These are phyloP conservation scores for Drosophila trapezifrons DNA, from an alignment of 1,140 invertebrate species.

Conservation along the genomic window DNA sequence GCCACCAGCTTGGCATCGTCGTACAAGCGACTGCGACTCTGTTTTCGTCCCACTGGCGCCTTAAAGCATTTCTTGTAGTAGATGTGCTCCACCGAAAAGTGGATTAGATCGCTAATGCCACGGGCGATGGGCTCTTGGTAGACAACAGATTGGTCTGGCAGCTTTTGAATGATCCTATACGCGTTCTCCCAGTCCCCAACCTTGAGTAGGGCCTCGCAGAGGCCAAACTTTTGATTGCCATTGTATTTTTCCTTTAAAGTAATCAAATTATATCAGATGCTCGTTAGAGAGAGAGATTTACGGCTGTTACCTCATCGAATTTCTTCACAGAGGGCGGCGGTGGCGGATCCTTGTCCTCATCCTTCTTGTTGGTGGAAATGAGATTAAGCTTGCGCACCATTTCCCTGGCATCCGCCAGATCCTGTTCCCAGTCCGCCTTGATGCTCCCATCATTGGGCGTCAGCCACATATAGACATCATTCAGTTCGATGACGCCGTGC, in stretches of 20 bases:
- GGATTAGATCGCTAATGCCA: constrained; percentile 92
- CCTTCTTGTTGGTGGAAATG: constrained; percentile 93
- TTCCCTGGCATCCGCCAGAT: constrained; percentile 93
- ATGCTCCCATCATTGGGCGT: constrained; percentile 93
- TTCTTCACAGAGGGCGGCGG: constrained; percentile 88
- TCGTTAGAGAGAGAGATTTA: neutral
- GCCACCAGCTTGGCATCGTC: constrained; percentile 67
- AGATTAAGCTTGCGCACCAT: constrained; percentile 94
- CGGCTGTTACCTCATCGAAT: constrained; percentile 83
- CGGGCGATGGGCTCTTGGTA: constrained; percentile 92
- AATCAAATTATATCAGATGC: neutral
- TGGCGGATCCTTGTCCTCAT: constrained; percentile 89
- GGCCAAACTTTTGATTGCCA: constrained; percentile 96
- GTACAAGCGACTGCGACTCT: constrained; percentile 57
- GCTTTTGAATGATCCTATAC: constrained; percentile 89
- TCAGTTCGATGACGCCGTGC: constrained; percentile 92
- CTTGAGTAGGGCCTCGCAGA: constrained; percentile 94
- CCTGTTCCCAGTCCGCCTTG: constrained; percentile 91
- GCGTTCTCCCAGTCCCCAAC: constrained; percentile 96
- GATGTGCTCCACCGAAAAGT: constrained; percentile 93
- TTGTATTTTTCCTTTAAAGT: constrained; percentile 86
- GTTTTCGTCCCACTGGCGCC: constrained; percentile 55
- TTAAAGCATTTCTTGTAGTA: constrained; percentile 90
- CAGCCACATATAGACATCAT: constrained; percentile 96
- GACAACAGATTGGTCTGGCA: constrained; percentile 93